Evolutionary conservation across 2,113 vertebrate species (phyloP), one percentile per base, ranked within the genome.

Genomic region (Halcyon senegalensis): DNA sequence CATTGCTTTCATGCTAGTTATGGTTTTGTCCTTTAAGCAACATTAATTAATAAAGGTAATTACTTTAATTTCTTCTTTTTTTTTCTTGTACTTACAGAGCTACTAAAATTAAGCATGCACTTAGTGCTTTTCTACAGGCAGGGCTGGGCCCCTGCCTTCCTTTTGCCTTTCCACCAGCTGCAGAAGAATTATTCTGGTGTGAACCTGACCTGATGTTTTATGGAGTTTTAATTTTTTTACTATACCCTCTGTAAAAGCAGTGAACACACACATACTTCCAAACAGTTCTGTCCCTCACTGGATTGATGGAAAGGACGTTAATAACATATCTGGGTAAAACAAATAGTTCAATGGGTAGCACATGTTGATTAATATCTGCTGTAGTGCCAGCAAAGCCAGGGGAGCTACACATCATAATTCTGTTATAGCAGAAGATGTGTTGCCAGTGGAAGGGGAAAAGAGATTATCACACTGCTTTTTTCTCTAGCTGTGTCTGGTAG

Each of bases 251-350:
- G 74, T 84, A 85, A 82, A 89, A 90, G 87, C 74, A 48, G 70
- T 25, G 74, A 91, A 39, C 31, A 70, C 70, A 69, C 60, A 78
- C 51, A 23, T 50, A 33, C 53, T 64, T 95, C 82, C 89, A 75
- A 88, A 94, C 58, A 75, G 35, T 39, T 76, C 68, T 92, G 73
- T 63, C 55, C 44, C 69, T 74, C 56, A 8, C 27, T 64, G 81
- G 43, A 76, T 72, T 96, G 89, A 94, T 75, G 70, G 74, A 97
- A 97, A 94, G 69, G 66, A 87, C 80, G 87, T 94, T 97, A 96
- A 96, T 94, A 95, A 60, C 85, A 60, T 81, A 92, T 59, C 67
- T 84, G 90, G 55, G 77, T 77, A 96, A 96, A 93, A 84, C 82
- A 94, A 97, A 96, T 87, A 94, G 44, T 88, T 89, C 30, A 0